Conservation (phyloP, 1,140 invertebrate species). For the Eueides isabella region DNA sequence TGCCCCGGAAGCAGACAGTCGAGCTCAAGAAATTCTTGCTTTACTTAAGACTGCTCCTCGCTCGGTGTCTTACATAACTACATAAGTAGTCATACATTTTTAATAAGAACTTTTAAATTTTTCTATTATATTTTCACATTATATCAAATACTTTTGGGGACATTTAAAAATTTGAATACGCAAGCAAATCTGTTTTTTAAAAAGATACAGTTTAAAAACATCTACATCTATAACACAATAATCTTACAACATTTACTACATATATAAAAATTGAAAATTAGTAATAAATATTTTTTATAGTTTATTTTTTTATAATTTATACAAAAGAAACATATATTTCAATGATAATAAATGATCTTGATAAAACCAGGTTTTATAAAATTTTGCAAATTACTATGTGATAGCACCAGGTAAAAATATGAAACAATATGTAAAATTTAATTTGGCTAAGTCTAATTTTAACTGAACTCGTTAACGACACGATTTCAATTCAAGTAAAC, state of each 20-base stretch:
- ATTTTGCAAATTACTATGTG: background rate
- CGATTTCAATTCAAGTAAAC: constrained; percentile 31
- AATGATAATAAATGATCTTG: no score
- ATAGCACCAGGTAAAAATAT: background rate
- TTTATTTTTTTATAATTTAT: no score
- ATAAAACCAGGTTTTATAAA: background rate
- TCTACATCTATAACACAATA: no score
- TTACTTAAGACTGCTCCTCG: constrained; percentile 7
- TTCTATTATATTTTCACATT: background rate
- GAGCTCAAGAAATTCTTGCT: constrained; percentile 15
- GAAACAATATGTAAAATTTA: background rate
- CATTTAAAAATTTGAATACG: background rate
- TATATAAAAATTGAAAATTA: no score
- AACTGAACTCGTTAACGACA: constrained; percentile 27
- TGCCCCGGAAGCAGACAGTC: constrained; percentile 20
- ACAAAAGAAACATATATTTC: no score
- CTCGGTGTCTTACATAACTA: background rate
- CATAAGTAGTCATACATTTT: constrained; percentile 2
- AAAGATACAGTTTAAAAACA: background rate
- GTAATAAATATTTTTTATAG: no score
- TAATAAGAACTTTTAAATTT: background rate
- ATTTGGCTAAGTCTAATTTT: constrained; percentile 16
- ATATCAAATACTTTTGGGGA: background rate
- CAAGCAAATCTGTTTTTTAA: background rate
- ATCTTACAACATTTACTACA: no score